Evolutionary conservation across 2,113 vertebrate genomes (phyloP).

Genomic region (Scalopus aquaticus): DNA sequence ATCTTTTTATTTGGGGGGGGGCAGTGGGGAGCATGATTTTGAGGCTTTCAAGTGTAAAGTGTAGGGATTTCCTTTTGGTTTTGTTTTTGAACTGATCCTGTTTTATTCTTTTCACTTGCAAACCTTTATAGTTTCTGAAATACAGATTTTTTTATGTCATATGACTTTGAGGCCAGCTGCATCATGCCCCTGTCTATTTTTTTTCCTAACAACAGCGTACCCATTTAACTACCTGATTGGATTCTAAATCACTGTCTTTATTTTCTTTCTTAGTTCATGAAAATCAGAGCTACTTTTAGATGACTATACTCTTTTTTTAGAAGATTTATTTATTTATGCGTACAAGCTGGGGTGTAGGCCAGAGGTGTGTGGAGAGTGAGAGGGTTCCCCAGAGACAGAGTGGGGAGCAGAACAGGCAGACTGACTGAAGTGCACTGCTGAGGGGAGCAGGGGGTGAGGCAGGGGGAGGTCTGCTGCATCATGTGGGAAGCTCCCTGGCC

Average conservation of each 20-base stretch:
- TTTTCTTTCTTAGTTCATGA: conserved; percentile 24
- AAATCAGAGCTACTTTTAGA: conserved; percentile 54
- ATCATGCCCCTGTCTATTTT: neutral
- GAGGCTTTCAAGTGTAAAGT: neutral
- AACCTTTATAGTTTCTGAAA: neutral
- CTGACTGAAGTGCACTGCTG: no score
- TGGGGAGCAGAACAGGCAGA: no score
- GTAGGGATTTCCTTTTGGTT: neutral
- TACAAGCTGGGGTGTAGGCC: no score
- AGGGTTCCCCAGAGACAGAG: no score
- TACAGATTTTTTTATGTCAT: neutral
- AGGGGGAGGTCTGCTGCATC: no score
- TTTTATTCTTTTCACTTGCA: conserved; percentile 1
- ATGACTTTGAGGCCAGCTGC: neutral
- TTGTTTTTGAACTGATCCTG: neutral
- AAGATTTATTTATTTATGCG: no score
- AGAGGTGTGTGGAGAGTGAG: no score
- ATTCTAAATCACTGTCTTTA: neutral
- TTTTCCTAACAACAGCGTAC: neutral
- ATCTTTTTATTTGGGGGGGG: neutral
- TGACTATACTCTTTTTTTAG: neutral
- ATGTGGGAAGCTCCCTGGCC: no score
- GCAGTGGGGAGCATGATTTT: neutral
- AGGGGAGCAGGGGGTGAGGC: no score
- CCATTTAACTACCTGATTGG: conserved; percentile 4